These are phyloP conservation scores for Columba livia DNA, from an alignment of 2,113 vertebrate species.

Conservation along the genomic window DNA sequence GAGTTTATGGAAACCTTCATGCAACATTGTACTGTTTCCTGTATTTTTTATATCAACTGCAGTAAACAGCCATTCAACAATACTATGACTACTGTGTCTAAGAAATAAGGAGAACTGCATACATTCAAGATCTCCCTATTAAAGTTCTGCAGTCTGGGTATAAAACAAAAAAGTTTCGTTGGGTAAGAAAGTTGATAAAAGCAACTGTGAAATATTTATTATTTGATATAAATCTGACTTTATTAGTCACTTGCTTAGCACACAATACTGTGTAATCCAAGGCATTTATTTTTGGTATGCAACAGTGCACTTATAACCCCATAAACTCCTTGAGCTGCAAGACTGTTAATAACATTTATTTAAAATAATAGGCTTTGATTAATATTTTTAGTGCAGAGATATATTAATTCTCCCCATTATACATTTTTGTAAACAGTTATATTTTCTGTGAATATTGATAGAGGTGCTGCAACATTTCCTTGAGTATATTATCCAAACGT, in stretches of 20 bases:
- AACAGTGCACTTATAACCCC: conserved; percentile 49
- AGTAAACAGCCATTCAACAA: neutral
- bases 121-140: neutral
- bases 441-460: neutral
- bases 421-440: conserved; percentile 16
- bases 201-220: neutral
- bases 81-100: neutral
- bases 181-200: neutral
- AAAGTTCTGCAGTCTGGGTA: neutral
- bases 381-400: conserved; percentile 19
- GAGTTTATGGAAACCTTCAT: neutral
- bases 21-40: neutral
- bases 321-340: conserved; percentile 33
- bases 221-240: conserved; percentile 33
- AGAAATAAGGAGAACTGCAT: neutral
- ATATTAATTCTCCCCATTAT: neutral
- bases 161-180: neutral
- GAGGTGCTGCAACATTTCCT: neutral
- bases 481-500: conserved; percentile 48
- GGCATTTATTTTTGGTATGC: conserved; percentile 37
- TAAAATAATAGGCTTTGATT: conserved; percentile 20
- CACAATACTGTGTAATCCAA: conserved; percentile 13
- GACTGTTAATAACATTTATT: neutral
- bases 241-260: conserved; percentile 27
- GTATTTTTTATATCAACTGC: neutral